Evolutionary conservation across 2,113 vertebrate genomes (phyloP).

Genomic region (Todiramphus chloris): DNA sequence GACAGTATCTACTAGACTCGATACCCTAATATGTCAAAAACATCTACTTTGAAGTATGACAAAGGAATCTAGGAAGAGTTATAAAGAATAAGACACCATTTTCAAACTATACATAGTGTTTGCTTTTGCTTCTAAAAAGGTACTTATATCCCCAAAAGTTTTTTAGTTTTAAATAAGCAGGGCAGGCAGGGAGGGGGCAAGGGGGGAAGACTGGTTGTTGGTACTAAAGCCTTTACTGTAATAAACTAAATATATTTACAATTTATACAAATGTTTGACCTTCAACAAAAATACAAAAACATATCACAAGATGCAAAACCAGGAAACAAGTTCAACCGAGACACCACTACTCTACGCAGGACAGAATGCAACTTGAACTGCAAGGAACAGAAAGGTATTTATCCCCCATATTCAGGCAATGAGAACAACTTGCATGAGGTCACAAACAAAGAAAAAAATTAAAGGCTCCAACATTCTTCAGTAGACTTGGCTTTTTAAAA

Average conservation of each 20-base stretch:
- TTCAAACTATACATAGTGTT: slow-evolving; percentile 61
- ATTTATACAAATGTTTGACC: slow-evolving; percentile 92
- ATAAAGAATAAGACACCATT: slow-evolving; percentile 58
- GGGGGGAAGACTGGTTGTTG: slow-evolving; percentile 77
- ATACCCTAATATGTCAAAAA: slow-evolving; percentile 29
- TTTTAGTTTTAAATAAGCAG: slow-evolving; percentile 64
- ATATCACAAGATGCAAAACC: slow-evolving; percentile 81
- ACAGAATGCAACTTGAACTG: slow-evolving; percentile 69
- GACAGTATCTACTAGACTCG: slow-evolving; percentile 48
- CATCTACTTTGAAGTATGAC: slow-evolving; percentile 31
- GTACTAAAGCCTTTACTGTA: slow-evolving; percentile 95
- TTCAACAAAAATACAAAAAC: slow-evolving; percentile 84
- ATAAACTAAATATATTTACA: slow-evolving; percentile 96
- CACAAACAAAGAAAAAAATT: slow-evolving; percentile 38
- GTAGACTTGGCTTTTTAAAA: slow-evolving; percentile 58
- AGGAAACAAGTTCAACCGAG: slow-evolving; percentile 75
- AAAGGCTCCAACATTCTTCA: slow-evolving; percentile 58
- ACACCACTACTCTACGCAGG: slow-evolving; percentile 74
- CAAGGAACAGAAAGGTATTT: slow-evolving; percentile 72
- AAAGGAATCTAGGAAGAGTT: slow-evolving; percentile 47
- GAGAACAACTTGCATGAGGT: slow-evolving; percentile 59
- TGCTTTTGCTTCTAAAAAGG: slow-evolving; percentile 62
- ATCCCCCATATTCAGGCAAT: slow-evolving; percentile 70
- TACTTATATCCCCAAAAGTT: slow-evolving; percentile 53
- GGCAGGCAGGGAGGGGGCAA: background rate